Conservation (phyloP, 2,888 invertebrate species). For the Adela reaumurella region DNA sequence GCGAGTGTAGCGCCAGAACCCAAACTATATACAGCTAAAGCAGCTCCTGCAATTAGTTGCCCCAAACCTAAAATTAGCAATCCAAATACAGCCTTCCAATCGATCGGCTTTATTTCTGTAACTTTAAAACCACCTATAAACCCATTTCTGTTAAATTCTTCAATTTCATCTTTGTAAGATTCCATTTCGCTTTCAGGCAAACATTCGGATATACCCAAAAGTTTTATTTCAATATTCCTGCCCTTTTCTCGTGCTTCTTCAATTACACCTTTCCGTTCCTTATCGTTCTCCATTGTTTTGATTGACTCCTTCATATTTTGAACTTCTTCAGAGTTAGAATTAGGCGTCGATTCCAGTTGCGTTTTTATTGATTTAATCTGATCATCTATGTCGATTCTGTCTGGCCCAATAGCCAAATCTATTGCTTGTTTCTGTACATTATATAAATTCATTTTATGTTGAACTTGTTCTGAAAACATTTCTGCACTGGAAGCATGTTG, state of each 20-base stretch:
- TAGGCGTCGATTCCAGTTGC: neutral
- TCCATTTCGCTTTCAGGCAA: neutral
- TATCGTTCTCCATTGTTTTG: neutral
- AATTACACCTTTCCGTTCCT: slow-evolving; percentile 7
- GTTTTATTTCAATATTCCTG: slow-evolving; percentile 7
- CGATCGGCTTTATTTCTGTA: slow-evolving; percentile 10
- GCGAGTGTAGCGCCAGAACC: slow-evolving; percentile 8
- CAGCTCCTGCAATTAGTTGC: slow-evolving; percentile 9
- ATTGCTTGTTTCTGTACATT: slow-evolving; percentile 9
- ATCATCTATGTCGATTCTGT: slow-evolving; percentile 2
- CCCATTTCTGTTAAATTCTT: slow-evolving; percentile 9
- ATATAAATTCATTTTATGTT: slow-evolving; percentile 8
- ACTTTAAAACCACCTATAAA: slow-evolving; percentile 9
- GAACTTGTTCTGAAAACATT: slow-evolving; percentile 10
- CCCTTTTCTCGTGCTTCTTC: slow-evolving; percentile 6
- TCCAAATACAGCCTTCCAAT: slow-evolving; percentile 8
- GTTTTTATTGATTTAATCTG: neutral
- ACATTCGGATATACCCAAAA: slow-evolving; percentile 5
- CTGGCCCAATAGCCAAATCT: slow-evolving; percentile 10
- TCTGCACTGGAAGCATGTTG: slow-evolving; percentile 9
- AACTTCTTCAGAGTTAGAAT: neutral
- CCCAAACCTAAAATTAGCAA: slow-evolving; percentile 9
- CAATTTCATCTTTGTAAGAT: slow-evolving; percentile 6
- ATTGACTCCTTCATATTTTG: neutral
- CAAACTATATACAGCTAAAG: slow-evolving; percentile 7